Conservation (phyloP, 2,113 vertebrate genomes). For the Neotragus moschatus region DNA sequence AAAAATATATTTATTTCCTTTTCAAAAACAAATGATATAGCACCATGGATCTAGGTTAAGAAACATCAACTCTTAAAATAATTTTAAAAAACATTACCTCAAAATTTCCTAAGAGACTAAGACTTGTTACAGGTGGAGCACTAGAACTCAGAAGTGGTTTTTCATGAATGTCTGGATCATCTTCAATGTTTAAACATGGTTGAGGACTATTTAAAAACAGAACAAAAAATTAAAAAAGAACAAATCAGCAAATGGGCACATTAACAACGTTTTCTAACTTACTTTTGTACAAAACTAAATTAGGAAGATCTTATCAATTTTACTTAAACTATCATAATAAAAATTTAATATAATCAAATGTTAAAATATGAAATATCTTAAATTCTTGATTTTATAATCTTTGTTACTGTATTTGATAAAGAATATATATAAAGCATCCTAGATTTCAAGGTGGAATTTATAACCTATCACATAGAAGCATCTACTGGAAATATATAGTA, state of each 20-base stretch:
- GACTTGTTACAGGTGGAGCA: conserved; percentile 93
- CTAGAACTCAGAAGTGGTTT: conserved; percentile 94
- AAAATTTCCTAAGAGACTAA: conserved; percentile 98
- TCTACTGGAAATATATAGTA: background rate
- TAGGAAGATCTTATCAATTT: conserved; percentile 17
- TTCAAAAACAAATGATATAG: conserved; percentile 16
- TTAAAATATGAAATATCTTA: conserved; percentile 6
- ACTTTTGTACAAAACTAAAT: conserved; percentile 41
- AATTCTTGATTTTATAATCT: background rate
- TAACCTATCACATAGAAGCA: background rate
- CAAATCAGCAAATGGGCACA: conserved; percentile 43
- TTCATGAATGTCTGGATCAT: conserved; percentile 83
- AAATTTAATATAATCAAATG: conserved; percentile 5
- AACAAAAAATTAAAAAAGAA: conserved; percentile 3
- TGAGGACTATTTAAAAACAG: conserved; percentile 75
- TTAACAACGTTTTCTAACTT: conserved; percentile 59
- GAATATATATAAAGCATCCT: background rate
- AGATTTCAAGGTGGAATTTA: conserved; percentile 28
- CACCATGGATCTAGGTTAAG: background rate
- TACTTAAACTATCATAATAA: conserved; percentile 6
- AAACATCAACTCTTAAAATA: conserved; percentile 33
- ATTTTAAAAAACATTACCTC: conserved; percentile 86
- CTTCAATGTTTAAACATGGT: conserved; percentile 86
- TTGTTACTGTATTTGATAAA: conserved; percentile 5
- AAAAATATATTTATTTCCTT: conserved; percentile 20